Evolutionary conservation across 2,797 vertebrate genomes (phyloP), one percentile per base, ranked within the genome.

Genomic region (Enteromius paludinosus): DNA sequence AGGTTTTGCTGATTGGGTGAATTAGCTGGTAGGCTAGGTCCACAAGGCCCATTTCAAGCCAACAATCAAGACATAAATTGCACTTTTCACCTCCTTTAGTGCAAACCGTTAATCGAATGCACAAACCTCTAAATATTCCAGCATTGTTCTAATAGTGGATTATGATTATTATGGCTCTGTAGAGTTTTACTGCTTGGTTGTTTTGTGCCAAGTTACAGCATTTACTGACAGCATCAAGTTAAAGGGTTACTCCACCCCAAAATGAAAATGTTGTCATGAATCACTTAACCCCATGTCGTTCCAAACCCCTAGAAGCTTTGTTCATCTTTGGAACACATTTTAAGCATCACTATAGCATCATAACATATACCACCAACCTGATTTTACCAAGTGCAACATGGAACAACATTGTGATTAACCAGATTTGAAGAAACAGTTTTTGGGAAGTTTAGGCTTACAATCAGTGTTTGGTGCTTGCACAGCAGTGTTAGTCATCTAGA

Each of bases 1-100:
- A 17, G 56, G 41, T 77, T 77, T 77, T 77, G 74, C 74, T 77
- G 74, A 64, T 77, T 77, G 23, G 25, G 11, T 64, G 59, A 64
- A 62, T 77, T 64, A 45, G 18, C 56, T 77, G 74, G 17, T 20
- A n/a, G 59, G 30, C 25, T 62, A 62, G 25, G n/a, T 12, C 38
- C 7, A 17, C 56, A 64, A 77, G 59, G 18, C 20, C 75, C 75
- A 30, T 77, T 76, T 61, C 11, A 59, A 64, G 18, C 59, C 23
- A 47, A 30, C n/a, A 47, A 77, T 45, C 25, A 77, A 77, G 18
- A 77, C 17, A 64, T 62, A 64, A 77, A 20, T 20, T 47, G 59
- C 18, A 45, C 75, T 77, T 62, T 64, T 64, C 41, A 62, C 61
- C 11, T n/a, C 10, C 7, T 62, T 77, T 20, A 77, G 41, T 30